A percentile compares a stretch with the other conserved stretches of the same genome.
These are phyloP conservation scores for Rhyzopertha dominica DNA, from an alignment of 1,140 invertebrate species.

Conservation along the genomic window DNA sequence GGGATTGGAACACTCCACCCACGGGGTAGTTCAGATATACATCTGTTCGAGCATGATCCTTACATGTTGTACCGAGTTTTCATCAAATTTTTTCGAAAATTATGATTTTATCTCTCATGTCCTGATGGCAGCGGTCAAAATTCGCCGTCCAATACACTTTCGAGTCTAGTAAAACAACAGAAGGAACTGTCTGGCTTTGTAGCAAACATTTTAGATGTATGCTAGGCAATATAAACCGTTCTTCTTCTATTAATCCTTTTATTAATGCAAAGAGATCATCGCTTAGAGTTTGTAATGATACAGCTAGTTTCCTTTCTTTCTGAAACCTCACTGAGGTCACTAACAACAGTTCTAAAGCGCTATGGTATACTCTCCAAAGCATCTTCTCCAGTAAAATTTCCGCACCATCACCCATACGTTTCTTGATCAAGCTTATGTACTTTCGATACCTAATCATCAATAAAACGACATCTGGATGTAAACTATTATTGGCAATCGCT, in stretches of 20 bases:
- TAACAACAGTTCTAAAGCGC: constrained; percentile 59
- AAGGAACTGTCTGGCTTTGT: constrained; percentile 6
- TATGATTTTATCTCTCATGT: constrained; percentile 75
- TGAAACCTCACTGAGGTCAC: constrained; percentile 52
- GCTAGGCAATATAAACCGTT: constrained; percentile 29
- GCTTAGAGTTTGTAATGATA: constrained; percentile 29
- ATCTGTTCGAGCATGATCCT: constrained; percentile 67
- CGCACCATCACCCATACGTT: constrained; percentile 64
- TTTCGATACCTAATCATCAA: constrained; percentile 69
- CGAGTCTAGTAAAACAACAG: constrained; percentile 16
- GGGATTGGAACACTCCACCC: constrained; percentile 65
- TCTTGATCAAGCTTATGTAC: constrained; percentile 63
- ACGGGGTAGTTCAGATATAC: constrained; percentile 68
- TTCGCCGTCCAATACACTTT: constrained; percentile 72
- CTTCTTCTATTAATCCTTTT: constrained; percentile 26
- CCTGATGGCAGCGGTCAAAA: constrained; percentile 76
- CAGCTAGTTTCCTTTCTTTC: constrained; percentile 33
- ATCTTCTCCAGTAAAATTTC: constrained; percentile 72
- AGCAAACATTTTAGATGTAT: constrained; percentile 35
- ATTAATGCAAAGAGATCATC: constrained; percentile 43
- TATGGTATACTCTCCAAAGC: constrained; percentile 61
- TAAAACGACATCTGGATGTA: constrained; percentile 62
- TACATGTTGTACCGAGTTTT: constrained; percentile 67
- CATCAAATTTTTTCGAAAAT: constrained; percentile 66
- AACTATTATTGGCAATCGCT: constrained; percentile 61